Base-by-base conservation (phyloP, 2,888 invertebrate genomes). In the Frankliniella fusca region DNA sequence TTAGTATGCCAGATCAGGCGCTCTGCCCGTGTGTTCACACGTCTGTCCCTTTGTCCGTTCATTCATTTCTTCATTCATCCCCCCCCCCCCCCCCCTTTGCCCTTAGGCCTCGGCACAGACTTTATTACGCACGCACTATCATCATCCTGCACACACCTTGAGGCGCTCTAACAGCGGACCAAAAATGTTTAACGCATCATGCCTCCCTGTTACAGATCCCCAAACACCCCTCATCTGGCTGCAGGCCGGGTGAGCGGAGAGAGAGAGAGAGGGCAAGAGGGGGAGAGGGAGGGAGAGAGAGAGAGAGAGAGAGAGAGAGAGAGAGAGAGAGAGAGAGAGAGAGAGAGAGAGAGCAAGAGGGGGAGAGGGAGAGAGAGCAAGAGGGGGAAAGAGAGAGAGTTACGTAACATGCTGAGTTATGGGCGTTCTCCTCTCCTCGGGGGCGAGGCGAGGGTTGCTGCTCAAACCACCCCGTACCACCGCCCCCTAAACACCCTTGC, bases 301-400 rank as follows among this genome's bases (percentile, higher is more conserved):
- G 48, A 1, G 80, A 76, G 81, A 23, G 54, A 81, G 76, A 48
- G 81, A 81, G 20, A 48, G 81, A 38, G 76, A 65, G 65, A 49
- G 65, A 50, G 80, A 81, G 82, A n/a, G n/a, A n/a, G n/a, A n/a
- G n/a, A n/a, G n/a, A n/a, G 83, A 83, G 84, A 81, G n/a, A 82
- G 82, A 81, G 81, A 27, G 18, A n/a, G n/a, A 65, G 65, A 9
- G n/a, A 65, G 65, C 9, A 65, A n/a, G 65, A 65, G 23, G 65
- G 23, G 20, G 65, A n/a, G 54, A n/a, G n/a, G 70, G 23, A 11
- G 12, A 27, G 70, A 27, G 70, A 23, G 70, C 2, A 23, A 23
- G 61, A 23, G 5, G 70, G 27, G 10, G 12, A 27, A 27, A 27
- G 70, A 23, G 27, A 38, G 70, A 27, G 10, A 27, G 70, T 76